These are phyloP conservation scores for Upupa epops DNA, from an alignment of 2,113 vertebrate genomes.

Conservation along the genomic window DNA sequence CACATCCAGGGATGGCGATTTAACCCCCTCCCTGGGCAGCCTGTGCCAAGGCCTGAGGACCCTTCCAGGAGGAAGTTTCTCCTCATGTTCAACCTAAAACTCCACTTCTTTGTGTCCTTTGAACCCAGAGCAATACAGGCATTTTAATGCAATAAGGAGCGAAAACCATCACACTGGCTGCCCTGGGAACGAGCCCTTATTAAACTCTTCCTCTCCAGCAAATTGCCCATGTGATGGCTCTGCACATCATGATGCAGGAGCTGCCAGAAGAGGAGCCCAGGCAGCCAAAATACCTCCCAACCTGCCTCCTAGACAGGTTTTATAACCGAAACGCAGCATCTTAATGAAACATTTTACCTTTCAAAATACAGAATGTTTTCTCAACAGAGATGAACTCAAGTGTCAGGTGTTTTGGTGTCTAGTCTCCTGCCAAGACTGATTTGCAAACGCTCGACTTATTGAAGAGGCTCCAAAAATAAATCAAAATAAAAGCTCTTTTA, in stretches of 20 bases:
- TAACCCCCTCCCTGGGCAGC: too few relatives aligned
- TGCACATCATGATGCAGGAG: rapidly evolving
- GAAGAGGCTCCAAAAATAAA: not conserved
- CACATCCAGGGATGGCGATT: too few relatives aligned
- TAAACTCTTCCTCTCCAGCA: not conserved
- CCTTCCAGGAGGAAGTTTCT: too few relatives aligned
- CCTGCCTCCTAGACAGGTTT: not conserved
- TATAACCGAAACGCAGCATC: not conserved
- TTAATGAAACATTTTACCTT: not conserved
- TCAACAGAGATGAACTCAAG: constrained; percentile 10
- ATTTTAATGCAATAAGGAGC: not conserved
- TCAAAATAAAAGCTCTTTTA: not conserved
- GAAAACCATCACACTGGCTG: not conserved
- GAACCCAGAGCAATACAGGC: not conserved
- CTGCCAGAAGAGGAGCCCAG: not conserved
- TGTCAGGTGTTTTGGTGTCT: not conserved
- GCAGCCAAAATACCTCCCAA: not conserved
- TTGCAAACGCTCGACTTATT: not conserved
- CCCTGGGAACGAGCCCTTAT: not conserved
- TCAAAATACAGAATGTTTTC: constrained; percentile 12
- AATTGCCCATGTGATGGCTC: not conserved
- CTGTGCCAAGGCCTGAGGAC: too few relatives aligned
- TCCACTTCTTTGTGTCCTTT: not conserved
- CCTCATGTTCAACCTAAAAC: not conserved
- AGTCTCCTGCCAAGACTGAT: not conserved